Percentiles rank a stretch among this genome's conserved stretches.
These are phyloP conservation scores for Ictalurus punctatus DNA, from an alignment of 2,113 vertebrate genomes.

Conservation along the genomic window DNA sequence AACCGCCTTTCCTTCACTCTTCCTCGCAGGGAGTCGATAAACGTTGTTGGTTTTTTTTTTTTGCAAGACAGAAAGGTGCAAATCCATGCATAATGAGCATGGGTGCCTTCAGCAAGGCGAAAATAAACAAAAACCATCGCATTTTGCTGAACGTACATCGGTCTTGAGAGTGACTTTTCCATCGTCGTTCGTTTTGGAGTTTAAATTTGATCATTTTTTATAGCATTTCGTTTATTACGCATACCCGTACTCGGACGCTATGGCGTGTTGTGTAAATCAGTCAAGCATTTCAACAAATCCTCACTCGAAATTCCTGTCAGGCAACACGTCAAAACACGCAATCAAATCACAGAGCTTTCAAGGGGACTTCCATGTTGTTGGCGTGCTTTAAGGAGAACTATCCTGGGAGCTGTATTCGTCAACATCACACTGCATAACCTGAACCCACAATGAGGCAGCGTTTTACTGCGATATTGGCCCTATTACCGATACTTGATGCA, in stretches of 20 bases:
- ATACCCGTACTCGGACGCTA: background rate
- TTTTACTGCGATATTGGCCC: background rate
- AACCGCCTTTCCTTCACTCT: slow-evolving; percentile 1
- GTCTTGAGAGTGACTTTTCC: background rate
- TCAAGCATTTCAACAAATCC: background rate
- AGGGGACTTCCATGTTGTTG: too few relatives aligned
- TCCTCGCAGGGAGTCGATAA: background rate
- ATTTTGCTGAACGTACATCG: background rate
- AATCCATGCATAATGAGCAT: background rate
- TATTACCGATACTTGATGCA: background rate
- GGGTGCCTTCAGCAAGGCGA: slow-evolving; percentile 7
- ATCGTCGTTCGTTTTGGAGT: background rate
- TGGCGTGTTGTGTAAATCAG: background rate
- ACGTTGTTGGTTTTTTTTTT: background rate
- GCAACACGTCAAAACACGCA: background rate
- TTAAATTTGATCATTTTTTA: too few relatives aligned
- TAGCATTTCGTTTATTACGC: too few relatives aligned
- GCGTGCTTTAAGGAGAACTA: background rate
- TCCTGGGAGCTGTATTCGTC: background rate
- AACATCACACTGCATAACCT: background rate
- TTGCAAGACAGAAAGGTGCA: background rate
- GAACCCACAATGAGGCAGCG: background rate
- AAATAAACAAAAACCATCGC: background rate
- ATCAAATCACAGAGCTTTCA: background rate
- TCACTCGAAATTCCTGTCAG: background rate